These are phyloP conservation scores for Thera britannica DNA, from an alignment of 2,888 invertebrate species.

Conservation along the genomic window DNA sequence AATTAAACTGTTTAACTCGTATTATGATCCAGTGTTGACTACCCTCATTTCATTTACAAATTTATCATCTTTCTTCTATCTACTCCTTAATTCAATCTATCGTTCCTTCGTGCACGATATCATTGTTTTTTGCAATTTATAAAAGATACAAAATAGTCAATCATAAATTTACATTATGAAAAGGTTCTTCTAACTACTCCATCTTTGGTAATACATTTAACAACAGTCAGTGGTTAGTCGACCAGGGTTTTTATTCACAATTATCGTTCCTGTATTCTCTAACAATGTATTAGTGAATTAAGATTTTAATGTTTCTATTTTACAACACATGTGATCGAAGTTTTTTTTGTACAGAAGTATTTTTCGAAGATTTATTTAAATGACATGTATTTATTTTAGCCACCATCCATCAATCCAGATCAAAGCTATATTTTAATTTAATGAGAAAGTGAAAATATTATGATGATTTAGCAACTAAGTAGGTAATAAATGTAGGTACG, in stretches of 20 bases:
- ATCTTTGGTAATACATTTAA: slow-evolving; percentile 82
- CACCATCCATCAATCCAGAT: slow-evolving; percentile 14
- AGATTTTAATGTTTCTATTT: slow-evolving; percentile 33
- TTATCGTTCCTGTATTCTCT: slow-evolving; percentile 54
- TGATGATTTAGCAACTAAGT: slow-evolving; percentile 49
- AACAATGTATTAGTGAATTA: slow-evolving; percentile 47
- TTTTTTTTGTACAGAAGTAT: slow-evolving; percentile 31
- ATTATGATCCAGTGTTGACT: slow-evolving; percentile 22
- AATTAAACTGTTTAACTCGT: slow-evolving; percentile 25
- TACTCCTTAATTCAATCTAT: slow-evolving; percentile 78
- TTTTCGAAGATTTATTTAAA: slow-evolving; percentile 14
- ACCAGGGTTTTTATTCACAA: slow-evolving; percentile 64
- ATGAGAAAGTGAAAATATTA: slow-evolving; percentile 40
- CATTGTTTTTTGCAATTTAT: slow-evolving; percentile 72
- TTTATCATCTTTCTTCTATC: slow-evolving; percentile 62
- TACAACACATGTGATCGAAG: slow-evolving; percentile 40
- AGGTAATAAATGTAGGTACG: slow-evolving; percentile 56
- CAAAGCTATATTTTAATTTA: slow-evolving; percentile 18
- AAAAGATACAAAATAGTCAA: slow-evolving; percentile 81
- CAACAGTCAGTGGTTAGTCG: slow-evolving; percentile 72
- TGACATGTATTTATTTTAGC: slow-evolving; percentile 15
- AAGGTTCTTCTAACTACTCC: slow-evolving; percentile 71
- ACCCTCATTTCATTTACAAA: slow-evolving; percentile 38
- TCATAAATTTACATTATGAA: slow-evolving; percentile 74
- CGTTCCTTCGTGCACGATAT: slow-evolving; percentile 71